Base-by-base conservation (phyloP, 2,888 invertebrate genomes). In the Microdon myrmicae region DNA sequence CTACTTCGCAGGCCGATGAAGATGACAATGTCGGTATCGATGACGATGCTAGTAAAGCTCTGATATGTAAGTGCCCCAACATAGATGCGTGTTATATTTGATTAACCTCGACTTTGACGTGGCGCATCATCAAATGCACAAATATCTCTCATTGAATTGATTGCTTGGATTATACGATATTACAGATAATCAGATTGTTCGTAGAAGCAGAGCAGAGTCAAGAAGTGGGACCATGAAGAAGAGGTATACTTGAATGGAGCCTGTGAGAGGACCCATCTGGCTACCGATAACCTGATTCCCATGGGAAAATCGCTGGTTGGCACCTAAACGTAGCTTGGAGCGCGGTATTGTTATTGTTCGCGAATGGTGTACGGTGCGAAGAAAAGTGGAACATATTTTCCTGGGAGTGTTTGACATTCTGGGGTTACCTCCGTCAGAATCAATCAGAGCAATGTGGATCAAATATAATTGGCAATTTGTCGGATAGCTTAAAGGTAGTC, bases 121-220 rank as follows among this genome's bases (percentile, higher is more conserved):
- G 61, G 56, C 58, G n/a, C n/a, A n/a, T n/a, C n/a, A n/a, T n/a
- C n/a, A n/a, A n/a, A n/a, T n/a, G n/a, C n/a, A n/a, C n/a, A n/a
- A n/a, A n/a, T n/a, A n/a, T n/a, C n/a, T n/a, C n/a, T n/a, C n/a
- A n/a, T n/a, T n/a, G n/a, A n/a, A 58, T 58, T 53, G 58, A 43
- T 58, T 53, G 48, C 51, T 64, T 58, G 47, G 47, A 47, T 47
- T 64, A 53, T 58, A 58, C n/a, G n/a, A n/a, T n/a, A n/a, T n/a
- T n/a, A n/a, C n/a, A 64, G 64, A 64, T 58, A 64, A 64, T 64
- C 56, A 45, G 14, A 45, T n/a, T 45, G 61, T 51, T 58, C 51
- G 51, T 47, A n/a, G 31, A 64, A 64, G 49, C 32, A 58, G 41
- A 45, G 35, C 49, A 41, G 38, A 43, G n/a, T n/a, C n/a, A n/a